Evolutionary conservation across 2,888 invertebrate species (phyloP), one percentile per base, ranked within the genome.

Genomic region (Acanthococcus lagerstroemiae): DNA sequence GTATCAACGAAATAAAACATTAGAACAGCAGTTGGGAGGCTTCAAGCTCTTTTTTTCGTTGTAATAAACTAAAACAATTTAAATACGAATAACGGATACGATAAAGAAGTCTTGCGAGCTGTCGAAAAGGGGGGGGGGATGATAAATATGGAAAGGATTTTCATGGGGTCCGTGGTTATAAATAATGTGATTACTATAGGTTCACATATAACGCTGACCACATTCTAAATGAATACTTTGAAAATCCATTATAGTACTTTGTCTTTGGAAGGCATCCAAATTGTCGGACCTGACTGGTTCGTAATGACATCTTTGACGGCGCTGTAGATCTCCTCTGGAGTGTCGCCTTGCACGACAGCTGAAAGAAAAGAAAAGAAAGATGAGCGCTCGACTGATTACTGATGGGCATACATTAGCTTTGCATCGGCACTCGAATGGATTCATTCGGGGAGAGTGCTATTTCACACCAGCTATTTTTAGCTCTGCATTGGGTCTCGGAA

Each of bases 221-320:
- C 2, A n/a, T n/a, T 22, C 30, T 57, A 24, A 55, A 22, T 30
- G 55, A 30, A 55, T 37, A 15, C n/a, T 37, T 3, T n/a, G 12
- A 37, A 2, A 3, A 22, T 55, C 21, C 44, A 27, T 54, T 65
- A 48, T 44, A 48, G 17, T 65, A 25, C 26, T 65, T 55, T 65
- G 79, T 96, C 95, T 76, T 95, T 93, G 70, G 93, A 88, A 72
- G 95, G 93, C 74, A 96, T 92, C 97, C 97, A 97, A 78, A 96
- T 95, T 74, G 83, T 85, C 75, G 95, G 93, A 71, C 95, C 95
- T 72, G 94, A 91, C 80, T 97, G 95, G 74, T 92, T 90, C 73
- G 85, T 84, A 76, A 97, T 95, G 73, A 95, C 90, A 75, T 91
- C 88, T 79, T 96, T 95, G 72, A 94, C 92, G 79, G 90, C 89